Conservation (phyloP, 2,888 invertebrate species). For the Eubasilissa splendida region DNA sequence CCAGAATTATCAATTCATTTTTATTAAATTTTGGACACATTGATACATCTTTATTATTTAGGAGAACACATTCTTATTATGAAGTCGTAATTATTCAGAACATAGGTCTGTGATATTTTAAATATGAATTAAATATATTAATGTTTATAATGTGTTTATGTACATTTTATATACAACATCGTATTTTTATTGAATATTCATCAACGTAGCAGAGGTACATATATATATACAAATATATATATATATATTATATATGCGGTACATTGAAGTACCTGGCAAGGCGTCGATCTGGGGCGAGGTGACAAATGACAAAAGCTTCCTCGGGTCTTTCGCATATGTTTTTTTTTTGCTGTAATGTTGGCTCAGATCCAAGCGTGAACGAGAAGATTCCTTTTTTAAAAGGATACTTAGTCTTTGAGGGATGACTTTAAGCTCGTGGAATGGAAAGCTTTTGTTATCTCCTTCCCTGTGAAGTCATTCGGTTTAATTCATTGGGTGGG, state of each 20-base stretch:
- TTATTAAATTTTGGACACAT: no score
- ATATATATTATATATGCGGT: neutral
- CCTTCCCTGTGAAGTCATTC: conserved; percentile 6
- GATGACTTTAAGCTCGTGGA: conserved; percentile 31
- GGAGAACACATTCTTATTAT: no score
- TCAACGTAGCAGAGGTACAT: no score
- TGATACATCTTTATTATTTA: no score
- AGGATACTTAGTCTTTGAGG: conserved; percentile 39
- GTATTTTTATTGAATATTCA: no score
- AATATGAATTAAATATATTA: no score
- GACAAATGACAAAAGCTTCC: conserved; percentile 30
- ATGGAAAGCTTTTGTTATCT: conserved; percentile 25
- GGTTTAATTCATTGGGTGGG: conserved; percentile 23
- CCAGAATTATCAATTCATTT: no score
- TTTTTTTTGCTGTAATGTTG: conserved; percentile 19
- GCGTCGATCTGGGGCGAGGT: conserved; percentile 32
- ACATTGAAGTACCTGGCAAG: conserved; percentile 3
- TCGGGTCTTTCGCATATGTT: conserved; percentile 21
- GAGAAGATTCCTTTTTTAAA: conserved; percentile 20
- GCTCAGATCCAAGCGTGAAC: conserved; percentile 25
- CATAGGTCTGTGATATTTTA: no score
- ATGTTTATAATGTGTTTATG: no score
- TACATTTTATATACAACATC: no score
- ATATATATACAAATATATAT: no score
- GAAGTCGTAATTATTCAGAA: no score